Base-by-base conservation (phyloP, 2,797 vertebrate species). In the Dryobates pubescens region DNA sequence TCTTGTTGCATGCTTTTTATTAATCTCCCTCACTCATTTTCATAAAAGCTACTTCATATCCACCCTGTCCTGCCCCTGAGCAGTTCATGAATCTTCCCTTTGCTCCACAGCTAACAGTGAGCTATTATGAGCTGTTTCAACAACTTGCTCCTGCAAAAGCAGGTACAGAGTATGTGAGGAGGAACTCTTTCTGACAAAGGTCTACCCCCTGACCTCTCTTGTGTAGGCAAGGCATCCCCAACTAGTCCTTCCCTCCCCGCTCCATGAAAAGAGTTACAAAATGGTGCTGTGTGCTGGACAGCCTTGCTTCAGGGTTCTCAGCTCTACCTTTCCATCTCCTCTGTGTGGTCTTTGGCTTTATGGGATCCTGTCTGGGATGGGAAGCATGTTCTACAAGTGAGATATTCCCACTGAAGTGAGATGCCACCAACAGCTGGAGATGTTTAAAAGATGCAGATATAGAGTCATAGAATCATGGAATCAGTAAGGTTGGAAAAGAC, bases 291-390 rank as follows among this genome's bases (percentile, higher is more conserved):
- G 23, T 11, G 15, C 49, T 70, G 24, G 23, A 27, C 19, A 56
- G 26, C 20, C 51, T 79, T 63, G 43, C 81, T 79, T 67, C 34
- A 38, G n/a, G 20, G 45, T 82, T 47, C n/a, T 76, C 72, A 79
- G 34, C 32, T 87, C n/a, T 3, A 38, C 30, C 5, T 32, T 71
- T 74, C 18, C 24, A 80, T 26, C 27, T 68, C 22, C 41, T 77
- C 10, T 75, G 11, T 0, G 0, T 32, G 18, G 6, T 27, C 64
- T 84, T 58, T 1, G 5, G 32, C 32, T 82, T 43, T 27, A 53
- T 1, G 2, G 10, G 27, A 87, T 20, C 11, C 14, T 23, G 38
- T 45, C n/a, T 0, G 1, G 20, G 17, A 57, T 27, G 23, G 3
- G 6, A 45, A 9, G 9, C 2, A 4, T 43, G 10, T 83, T 86